Evolutionary conservation across 2,888 invertebrate genomes (phyloP).

Genomic region (Venustoraphidia nigricollis): DNA sequence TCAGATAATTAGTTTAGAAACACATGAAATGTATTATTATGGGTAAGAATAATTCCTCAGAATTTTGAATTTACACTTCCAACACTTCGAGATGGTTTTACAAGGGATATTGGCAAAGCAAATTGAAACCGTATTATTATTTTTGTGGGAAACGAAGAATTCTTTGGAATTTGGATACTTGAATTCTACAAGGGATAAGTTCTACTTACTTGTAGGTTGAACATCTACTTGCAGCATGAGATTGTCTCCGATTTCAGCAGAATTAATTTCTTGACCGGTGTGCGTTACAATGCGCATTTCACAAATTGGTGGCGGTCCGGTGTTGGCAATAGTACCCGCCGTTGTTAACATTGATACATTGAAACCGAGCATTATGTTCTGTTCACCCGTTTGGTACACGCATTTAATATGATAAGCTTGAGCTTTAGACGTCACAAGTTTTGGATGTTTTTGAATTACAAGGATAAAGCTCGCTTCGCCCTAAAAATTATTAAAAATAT

Average conservation of each 20-base stretch:
- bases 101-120: conserved; percentile 3
- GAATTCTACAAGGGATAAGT: conserved; percentile 17
- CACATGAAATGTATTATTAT: too few relatives aligned
- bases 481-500: conserved; percentile 27
- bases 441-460: conserved; percentile 92
- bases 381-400: conserved; percentile 86
- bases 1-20: too few relatives aligned
- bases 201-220: conserved; percentile 35
- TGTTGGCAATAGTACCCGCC: conserved; percentile 88
- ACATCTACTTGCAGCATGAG: conserved; percentile 74
- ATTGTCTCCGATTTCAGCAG: conserved; percentile 85
- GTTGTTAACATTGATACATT: conserved; percentile 93
- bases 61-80: too few relatives aligned
- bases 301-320: conserved; percentile 85
- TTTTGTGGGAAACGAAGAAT: not conserved
- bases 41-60: not conserved
- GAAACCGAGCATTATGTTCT: conserved; percentile 82
- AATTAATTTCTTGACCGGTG: conserved; percentile 74
- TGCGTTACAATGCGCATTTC: conserved; percentile 81
- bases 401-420: conserved; percentile 95
- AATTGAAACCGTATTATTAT: not conserved
- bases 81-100: too few relatives aligned
- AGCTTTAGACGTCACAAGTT: conserved; percentile 84
- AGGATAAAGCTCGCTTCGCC: conserved; percentile 86
- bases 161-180: conserved; percentile 15